Base-by-base conservation (phyloP, 2,797 vertebrate genomes). In the Chrosomus eos region DNA sequence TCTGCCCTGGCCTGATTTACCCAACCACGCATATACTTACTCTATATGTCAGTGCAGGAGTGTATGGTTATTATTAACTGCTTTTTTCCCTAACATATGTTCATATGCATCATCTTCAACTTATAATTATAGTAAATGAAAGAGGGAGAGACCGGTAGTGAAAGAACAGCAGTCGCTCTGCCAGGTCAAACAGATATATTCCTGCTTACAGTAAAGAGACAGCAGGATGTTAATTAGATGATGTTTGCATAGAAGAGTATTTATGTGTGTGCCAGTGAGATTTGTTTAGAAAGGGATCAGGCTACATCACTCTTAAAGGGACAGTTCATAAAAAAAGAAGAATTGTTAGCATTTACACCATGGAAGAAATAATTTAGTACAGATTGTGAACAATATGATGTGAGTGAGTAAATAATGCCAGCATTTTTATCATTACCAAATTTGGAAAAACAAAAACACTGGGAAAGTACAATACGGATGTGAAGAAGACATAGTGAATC, bases 81-180 rank as follows among this genome's bases (percentile, higher is more conserved):
- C 21, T 31, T 51, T 73, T 19, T 36, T 55, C 16, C 13, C 33
- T 43, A 38, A n/a, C 36, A 21, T 77, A 28, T 51, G 70, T 73
- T 36, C 81, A 74, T 93, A 91, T 33, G 31, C 82, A 85, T 55
- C 51, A 91, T 89, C 86, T 85, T 40, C 53, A 73, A 66, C 74
- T 40, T 95, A 87, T 95, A 95, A 95, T 95, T 94, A 94, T 11
- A 6, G 87, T 55, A 93, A 93, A 95, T 92, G 86, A 93, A 85
- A 94, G 92, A 90, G 89, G 55, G 79, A 19, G 53, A 84, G 43
- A 28, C 28, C 86, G 73, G 73, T 85, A 86, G 80, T 91, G 84
- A 88, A 88, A 92, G 88, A 88, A 88, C 64, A 88, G 90, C 73
- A 87, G 28, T 84, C 85, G 73, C 88, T 90, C 90, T 92, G 85